A percentile compares a stretch with the other conserved stretches of the same genome.
These are phyloP conservation scores for Hydrozoanthus gracilis DNA, from an alignment of 92 coral and sea anemone genomes.

Conservation along the genomic window DNA sequence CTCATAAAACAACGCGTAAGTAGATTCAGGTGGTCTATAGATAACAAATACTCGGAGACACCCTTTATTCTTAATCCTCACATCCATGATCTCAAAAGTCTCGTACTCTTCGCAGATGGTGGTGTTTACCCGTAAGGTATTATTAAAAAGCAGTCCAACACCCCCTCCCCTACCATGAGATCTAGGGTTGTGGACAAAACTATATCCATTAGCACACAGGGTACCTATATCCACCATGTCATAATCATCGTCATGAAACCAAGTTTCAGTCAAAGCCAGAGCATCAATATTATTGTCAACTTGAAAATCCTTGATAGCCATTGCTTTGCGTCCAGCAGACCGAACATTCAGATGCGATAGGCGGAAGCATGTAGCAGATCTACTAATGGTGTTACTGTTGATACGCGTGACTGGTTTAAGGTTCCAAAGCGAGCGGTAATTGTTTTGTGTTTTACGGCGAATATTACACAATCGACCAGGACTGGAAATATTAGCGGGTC, in stretches of 20 bases:
- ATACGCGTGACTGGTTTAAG: constrained; percentile 21
- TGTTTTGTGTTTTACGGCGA: too few relatives aligned
- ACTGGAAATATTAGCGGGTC: too few relatives aligned
- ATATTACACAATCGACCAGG: too few relatives aligned
- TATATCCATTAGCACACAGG: constrained; percentile 28
- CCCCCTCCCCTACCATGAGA: constrained; percentile 16
- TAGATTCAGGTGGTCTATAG: constrained; percentile 4
- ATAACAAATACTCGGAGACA: background rate
- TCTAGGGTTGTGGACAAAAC: constrained; percentile 9
- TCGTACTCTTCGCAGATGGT: constrained; percentile 3
- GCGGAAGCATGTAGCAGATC: constrained; percentile 22
- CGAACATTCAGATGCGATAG: constrained; percentile 24
- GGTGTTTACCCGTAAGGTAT: background rate
- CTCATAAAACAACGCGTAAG: constrained; percentile 9
- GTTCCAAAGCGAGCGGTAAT: too few relatives aligned
- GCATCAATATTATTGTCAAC: constrained; percentile 21
- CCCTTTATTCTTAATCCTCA: background rate
- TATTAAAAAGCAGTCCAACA: constrained; percentile 20
- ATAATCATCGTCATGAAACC: constrained; percentile 15
- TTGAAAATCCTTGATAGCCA: constrained; percentile 6
- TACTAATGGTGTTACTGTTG: constrained; percentile 19
- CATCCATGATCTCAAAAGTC: constrained; percentile 23
- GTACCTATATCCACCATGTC: constrained; percentile 12
- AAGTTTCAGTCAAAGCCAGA: constrained; percentile 6
- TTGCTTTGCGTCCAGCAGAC: constrained; percentile 24